Conservation (phyloP, 1,140 invertebrate species). For the Acromyrmex echinatior region DNA sequence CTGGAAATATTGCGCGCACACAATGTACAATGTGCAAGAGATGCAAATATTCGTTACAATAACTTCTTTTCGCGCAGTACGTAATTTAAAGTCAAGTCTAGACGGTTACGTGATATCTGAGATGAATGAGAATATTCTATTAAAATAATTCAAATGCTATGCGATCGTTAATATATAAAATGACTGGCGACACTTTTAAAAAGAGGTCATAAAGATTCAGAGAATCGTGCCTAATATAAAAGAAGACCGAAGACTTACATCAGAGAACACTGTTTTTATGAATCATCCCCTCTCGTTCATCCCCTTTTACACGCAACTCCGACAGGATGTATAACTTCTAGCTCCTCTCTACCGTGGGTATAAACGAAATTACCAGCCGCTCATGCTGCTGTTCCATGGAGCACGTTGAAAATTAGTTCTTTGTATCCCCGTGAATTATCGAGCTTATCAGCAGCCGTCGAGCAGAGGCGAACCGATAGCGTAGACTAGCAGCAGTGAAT, state of each 20-base stretch:
- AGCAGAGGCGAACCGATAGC: conserved; percentile 46
- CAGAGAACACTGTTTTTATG: conserved; percentile 34
- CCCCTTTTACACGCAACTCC: conserved; percentile 42
- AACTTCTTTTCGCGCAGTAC: background rate
- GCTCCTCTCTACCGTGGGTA: conserved; percentile 21
- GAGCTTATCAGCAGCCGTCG: conserved; percentile 65
- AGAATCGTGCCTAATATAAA: conserved; percentile 24
- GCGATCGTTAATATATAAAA: conserved; percentile 37
- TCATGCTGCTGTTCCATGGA: conserved; percentile 26
- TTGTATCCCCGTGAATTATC: conserved; percentile 73
- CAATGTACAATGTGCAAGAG: background rate
- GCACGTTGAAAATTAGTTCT: conserved; percentile 73
- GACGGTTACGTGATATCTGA: background rate
- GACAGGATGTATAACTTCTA: conserved; percentile 37
- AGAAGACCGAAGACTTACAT: background rate
- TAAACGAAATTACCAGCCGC: conserved; percentile 67
- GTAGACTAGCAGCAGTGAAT: conserved; percentile 53
- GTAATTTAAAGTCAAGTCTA: background rate
- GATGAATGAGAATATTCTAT: background rate
- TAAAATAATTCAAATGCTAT: background rate
- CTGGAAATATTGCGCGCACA: background rate
- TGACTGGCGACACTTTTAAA: conserved; percentile 18
- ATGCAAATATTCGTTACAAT: background rate
- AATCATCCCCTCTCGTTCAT: conserved; percentile 14
- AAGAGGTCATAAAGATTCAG: background rate